These are phyloP conservation scores for Ophion ellenae DNA, from an alignment of 2,888 invertebrate genomes.

Conservation along the genomic window DNA sequence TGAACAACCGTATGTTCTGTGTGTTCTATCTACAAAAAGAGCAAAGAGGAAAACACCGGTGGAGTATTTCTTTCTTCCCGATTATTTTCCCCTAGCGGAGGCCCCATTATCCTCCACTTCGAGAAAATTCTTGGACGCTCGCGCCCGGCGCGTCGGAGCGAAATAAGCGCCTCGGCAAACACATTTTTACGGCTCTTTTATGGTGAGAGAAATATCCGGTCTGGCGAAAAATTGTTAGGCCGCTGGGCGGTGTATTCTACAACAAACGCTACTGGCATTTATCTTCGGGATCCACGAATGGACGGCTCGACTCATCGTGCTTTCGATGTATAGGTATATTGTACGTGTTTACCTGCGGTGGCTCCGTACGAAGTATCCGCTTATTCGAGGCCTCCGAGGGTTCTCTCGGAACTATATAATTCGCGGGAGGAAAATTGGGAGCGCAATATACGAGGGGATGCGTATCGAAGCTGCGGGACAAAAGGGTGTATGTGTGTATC, in stretches of 20 bases:
- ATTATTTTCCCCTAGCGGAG: constrained; percentile 18
- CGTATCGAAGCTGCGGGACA: not conserved
- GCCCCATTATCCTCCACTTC: constrained; percentile 52
- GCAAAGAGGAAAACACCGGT: not conserved
- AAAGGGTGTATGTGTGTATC: not conserved
- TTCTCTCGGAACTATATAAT: constrained; percentile 24
- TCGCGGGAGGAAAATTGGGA: constrained; percentile 9
- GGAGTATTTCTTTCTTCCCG: not conserved
- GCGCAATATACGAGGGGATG: not conserved
- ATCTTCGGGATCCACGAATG: constrained; percentile 46
- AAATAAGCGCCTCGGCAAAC: constrained; percentile 47
- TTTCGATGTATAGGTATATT: not conserved
- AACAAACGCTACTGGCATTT: constrained; percentile 59
- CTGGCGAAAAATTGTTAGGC: constrained; percentile 47
- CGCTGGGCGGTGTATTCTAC: constrained; percentile 10
- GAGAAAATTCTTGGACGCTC: constrained; percentile 62
- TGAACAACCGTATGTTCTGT: no score
- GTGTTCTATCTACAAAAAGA: no score
- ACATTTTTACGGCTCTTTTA: constrained; percentile 69
- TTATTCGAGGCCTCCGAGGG: constrained; percentile 15
- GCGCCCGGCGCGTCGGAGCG: constrained; percentile 28
- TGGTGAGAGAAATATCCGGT: constrained; percentile 55
- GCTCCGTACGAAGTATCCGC: not conserved
- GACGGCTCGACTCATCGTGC: not conserved
- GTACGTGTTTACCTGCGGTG: not conserved